These are phyloP conservation scores for Acanthosepion esculentum DNA, from an alignment of 2,888 invertebrate species.

Conservation along the genomic window DNA sequence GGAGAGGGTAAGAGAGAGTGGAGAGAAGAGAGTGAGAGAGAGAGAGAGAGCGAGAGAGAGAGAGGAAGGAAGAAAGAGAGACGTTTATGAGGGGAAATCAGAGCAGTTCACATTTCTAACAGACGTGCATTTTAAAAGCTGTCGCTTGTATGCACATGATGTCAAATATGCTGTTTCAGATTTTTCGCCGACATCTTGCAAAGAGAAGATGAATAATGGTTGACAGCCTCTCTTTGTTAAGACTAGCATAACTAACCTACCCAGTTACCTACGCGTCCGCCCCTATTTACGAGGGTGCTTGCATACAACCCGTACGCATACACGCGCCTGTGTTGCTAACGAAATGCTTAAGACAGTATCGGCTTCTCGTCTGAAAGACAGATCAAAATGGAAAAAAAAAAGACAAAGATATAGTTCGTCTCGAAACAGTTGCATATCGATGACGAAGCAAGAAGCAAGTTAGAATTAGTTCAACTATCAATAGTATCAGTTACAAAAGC, in stretches of 20 bases:
- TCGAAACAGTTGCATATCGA: neutral
- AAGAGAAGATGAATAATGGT: neutral
- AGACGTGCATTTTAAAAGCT: neutral
- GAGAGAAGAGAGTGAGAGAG: neutral
- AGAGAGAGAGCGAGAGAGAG: neutral
- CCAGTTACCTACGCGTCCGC: neutral
- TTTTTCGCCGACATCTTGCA: neutral
- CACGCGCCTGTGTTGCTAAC: neutral
- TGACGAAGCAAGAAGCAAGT: neutral
- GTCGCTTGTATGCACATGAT: neutral
- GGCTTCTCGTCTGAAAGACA: neutral
- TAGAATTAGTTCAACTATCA: neutral
- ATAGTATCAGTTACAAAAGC: neutral
- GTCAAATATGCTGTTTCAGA: neutral
- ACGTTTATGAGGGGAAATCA: neutral
- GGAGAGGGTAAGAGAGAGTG: neutral
- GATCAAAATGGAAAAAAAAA: neutral
- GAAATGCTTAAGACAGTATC: neutral
- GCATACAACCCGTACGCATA: neutral
- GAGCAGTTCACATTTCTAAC: neutral
- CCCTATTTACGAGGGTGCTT: neutral
- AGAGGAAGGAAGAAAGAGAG: neutral
- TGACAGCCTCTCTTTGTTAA: neutral
- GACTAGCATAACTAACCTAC: neutral
- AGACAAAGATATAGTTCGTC: neutral